Evolutionary conservation across 2,113 vertebrate genomes (phyloP).

Genomic region (Natator depressus): DNA sequence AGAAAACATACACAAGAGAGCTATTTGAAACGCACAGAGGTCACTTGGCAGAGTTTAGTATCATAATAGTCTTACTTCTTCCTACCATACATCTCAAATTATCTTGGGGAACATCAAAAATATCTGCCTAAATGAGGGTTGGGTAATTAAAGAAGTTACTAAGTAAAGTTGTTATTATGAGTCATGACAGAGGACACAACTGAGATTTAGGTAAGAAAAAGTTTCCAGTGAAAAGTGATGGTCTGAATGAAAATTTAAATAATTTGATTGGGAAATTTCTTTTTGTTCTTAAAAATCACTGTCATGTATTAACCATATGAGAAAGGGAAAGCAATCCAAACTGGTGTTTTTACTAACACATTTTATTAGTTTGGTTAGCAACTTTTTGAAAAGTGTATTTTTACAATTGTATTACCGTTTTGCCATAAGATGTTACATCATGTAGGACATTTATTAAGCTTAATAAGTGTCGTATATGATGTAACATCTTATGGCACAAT

Average conservation of each 20-base stretch:
- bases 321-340: background rate
- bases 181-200: conserved; percentile 40
- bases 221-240: conserved; percentile 30
- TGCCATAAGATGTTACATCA: conserved; percentile 55
- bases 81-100: conserved; percentile 57
- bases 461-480: conserved; percentile 63
- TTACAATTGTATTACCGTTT: conserved; percentile 24
- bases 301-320: background rate
- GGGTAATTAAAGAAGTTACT: conserved; percentile 62
- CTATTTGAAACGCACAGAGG: conserved; percentile 67
- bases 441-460: conserved; percentile 66
- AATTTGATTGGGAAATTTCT: conserved; percentile 36
- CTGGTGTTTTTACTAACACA: background rate
- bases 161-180: conserved; percentile 54
- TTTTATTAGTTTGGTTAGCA: conserved; percentile 34
- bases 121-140: conserved; percentile 56
- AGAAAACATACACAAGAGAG: conserved; percentile 59
- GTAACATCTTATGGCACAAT: background rate
- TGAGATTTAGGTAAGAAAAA: conserved; percentile 53
- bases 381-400: background rate
- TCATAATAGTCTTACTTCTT: conserved; percentile 64
- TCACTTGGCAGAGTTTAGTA: conserved; percentile 65
- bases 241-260: conserved; percentile 27
- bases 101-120: conserved; percentile 49
- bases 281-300: background rate